A percentile compares a stretch with the other conserved stretches of the same genome.
phyloP scores from a whole-genome alignment of 1,140 invertebrate genomes.

The Lasioglossum albipes region DNA sequence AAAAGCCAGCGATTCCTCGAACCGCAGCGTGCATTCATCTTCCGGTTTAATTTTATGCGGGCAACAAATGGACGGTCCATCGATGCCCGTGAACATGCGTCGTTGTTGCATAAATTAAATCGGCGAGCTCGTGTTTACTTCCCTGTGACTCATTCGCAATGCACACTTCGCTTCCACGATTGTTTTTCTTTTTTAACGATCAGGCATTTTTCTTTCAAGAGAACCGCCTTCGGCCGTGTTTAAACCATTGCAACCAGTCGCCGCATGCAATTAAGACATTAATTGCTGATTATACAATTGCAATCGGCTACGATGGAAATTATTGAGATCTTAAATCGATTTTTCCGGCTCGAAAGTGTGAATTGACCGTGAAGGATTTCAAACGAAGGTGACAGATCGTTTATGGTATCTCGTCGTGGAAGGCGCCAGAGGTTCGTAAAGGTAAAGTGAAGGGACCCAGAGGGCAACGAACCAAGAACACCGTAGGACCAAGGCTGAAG shows the following conservation, averaged over 20 bases:
- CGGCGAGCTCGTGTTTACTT: not conserved
- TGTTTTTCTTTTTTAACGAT: not conserved
- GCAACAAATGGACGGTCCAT: not conserved
- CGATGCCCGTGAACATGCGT: too few species aligned
- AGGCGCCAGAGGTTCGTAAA: not conserved
- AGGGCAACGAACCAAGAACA: not conserved
- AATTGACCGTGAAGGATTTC: not conserved
- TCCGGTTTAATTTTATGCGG: not conserved
- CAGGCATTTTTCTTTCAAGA: too few species aligned
- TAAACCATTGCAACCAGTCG: too few species aligned
- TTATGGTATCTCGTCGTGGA: not conserved
- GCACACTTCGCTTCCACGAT: not conserved
- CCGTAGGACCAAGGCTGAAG: not conserved
- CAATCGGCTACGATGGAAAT: too few species aligned
- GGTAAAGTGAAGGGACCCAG: not conserved
- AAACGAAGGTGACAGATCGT: too few species aligned
- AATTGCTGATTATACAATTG: too few species aligned
- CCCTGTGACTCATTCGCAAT: not conserved
- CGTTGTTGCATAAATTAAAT: constrained; percentile 17
- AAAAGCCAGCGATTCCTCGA: too few species aligned
- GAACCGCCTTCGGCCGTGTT: too few species aligned
- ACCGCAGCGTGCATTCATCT: not conserved
- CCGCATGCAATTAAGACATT: too few species aligned
- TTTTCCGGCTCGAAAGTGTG: not conserved
- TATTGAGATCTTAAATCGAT: too few species aligned